Evolutionary conservation across 2,113 vertebrate genomes (phyloP).

Genomic region (Melierax canorus): DNA sequence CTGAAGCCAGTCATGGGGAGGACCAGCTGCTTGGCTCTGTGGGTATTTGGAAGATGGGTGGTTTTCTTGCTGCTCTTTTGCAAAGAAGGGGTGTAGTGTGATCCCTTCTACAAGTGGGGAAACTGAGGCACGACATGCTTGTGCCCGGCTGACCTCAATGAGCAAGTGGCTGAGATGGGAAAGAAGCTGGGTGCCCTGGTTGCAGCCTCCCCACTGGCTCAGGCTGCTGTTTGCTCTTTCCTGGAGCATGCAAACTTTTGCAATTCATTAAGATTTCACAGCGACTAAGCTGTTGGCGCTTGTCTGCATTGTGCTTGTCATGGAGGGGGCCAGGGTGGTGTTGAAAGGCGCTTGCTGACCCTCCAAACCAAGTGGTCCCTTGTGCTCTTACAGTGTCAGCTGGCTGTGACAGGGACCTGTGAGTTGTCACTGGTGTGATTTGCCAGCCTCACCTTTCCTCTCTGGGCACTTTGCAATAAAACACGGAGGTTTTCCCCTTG

Average conservation of each 20-base stretch:
- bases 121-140: background rate
- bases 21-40: background rate
- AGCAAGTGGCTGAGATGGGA: background rate
- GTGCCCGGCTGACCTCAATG: background rate
- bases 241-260: background rate
- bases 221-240: background rate
- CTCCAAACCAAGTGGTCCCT: accelerated
- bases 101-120: background rate
- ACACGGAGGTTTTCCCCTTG: background rate
- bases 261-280: accelerated
- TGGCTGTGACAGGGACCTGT: background rate
- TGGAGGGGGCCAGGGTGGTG: accelerated
- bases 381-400: background rate
- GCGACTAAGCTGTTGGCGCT: accelerated
- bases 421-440: background rate
- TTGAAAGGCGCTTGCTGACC: background rate
- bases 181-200: background rate
- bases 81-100: accelerated
- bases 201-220: accelerated
- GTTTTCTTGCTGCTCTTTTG: background rate
- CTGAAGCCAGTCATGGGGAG: accelerated
- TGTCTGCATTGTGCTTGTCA: accelerated
- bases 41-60: accelerated
- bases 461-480: background rate
- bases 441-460: background rate